Evolutionary conservation across 2,888 invertebrate species (phyloP).

Genomic region (Ennomos fuscantarius): DNA sequence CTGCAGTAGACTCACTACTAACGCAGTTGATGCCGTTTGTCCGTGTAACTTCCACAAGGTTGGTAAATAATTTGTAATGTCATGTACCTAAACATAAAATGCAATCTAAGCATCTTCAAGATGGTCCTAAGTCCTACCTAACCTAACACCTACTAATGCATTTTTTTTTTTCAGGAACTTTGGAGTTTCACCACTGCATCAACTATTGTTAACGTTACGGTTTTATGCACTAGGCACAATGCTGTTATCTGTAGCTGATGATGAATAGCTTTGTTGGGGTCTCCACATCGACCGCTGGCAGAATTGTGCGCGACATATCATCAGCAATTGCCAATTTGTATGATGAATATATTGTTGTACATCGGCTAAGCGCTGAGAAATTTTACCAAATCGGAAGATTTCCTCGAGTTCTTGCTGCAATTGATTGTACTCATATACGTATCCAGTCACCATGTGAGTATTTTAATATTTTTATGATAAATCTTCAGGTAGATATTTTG

Average conservation of each 20-base stretch:
- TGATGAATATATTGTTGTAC: constrained; percentile 35
- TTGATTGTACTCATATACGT: too few relatives aligned
- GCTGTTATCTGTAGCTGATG: constrained; percentile 41
- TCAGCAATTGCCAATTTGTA: constrained; percentile 38
- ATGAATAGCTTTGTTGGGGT: constrained; percentile 44
- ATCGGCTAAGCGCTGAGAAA: constrained; percentile 19
- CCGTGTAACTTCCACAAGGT: constrained; percentile 21
- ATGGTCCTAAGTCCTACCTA: too few relatives aligned
- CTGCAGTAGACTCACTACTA: background rate
- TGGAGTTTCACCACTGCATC: constrained; percentile 41
- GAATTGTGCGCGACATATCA: constrained; percentile 39
- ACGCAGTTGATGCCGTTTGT: background rate
- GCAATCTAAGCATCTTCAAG: too few relatives aligned
- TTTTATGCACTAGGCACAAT: constrained; percentile 45
- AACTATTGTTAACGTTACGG: constrained; percentile 39
- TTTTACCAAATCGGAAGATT: too few relatives aligned
- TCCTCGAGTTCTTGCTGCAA: too few relatives aligned
- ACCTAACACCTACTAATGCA: background rate
- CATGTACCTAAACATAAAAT: too few relatives aligned
- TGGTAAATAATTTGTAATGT: constrained; percentile 1
- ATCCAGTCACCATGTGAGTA: too few relatives aligned
- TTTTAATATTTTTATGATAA: too few relatives aligned
- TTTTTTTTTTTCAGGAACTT: constrained; percentile 33
- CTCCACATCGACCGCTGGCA: constrained; percentile 39
- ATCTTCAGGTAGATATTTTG: too few relatives aligned